A percentile compares a stretch with the other conserved stretches of the same genome.
Conservation (phyloP, 2,888 invertebrate genomes). For the Margaritifera margaritifera region DNA sequence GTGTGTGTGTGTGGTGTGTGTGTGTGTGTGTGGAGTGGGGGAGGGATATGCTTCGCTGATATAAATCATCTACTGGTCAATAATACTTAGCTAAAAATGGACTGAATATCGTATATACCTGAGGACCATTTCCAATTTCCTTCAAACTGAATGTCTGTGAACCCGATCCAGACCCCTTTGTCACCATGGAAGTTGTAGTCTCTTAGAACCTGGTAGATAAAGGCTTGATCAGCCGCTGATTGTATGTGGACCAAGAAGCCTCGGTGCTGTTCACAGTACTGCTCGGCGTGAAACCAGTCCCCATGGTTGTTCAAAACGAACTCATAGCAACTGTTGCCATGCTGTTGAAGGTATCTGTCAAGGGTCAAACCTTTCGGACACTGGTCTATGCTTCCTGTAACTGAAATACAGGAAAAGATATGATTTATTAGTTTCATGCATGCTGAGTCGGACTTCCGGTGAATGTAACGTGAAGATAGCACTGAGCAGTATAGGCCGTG, state of each 20-base stretch:
- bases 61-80: too few relatives aligned
- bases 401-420: too few relatives aligned
- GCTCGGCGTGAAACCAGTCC: conserved; percentile 18
- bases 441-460: too few relatives aligned
- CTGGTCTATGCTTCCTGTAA: background rate
- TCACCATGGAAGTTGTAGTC: conserved; percentile 9
- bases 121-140: conserved; percentile 29
- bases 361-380: conserved; percentile 19
- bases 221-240: conserved; percentile 11
- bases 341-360: conserved; percentile 8
- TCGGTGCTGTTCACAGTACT: conserved; percentile 9
- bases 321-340: conserved; percentile 22
- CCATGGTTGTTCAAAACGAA: conserved; percentile 19
- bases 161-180: conserved; percentile 37
- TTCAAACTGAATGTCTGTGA: conserved; percentile 21
- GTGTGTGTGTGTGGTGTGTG: too few relatives aligned
- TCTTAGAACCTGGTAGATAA: conserved; percentile 5
- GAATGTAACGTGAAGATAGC: too few relatives aligned
- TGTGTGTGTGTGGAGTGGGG: too few relatives aligned
- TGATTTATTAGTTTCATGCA: too few relatives aligned
- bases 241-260: conserved; percentile 22
- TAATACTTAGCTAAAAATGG: too few relatives aligned
- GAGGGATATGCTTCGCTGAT: too few relatives aligned
- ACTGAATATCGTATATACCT: conserved; percentile 4
- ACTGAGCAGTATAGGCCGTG: too few relatives aligned